Conservation (phyloP, 2,797 vertebrate species). For the Pseudochirops corinnae region DNA sequence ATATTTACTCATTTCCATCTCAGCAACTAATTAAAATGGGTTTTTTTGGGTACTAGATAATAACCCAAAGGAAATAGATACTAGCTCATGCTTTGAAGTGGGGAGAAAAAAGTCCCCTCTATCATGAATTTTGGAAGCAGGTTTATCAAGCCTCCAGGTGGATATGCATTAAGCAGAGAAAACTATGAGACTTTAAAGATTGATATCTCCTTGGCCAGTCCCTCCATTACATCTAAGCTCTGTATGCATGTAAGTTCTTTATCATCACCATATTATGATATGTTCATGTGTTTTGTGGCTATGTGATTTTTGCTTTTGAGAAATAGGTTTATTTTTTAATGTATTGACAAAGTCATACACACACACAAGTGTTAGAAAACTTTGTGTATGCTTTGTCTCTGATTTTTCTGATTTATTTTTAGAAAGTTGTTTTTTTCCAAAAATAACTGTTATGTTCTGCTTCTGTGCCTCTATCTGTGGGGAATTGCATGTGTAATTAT, state of each 20-base stretch:
- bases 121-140: neutral
- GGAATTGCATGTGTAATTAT: neutral
- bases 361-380: neutral
- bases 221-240: neutral
- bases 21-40: neutral
- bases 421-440: conserved; percentile 9
- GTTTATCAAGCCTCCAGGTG: neutral
- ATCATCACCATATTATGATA: neutral
- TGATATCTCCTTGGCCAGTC: neutral
- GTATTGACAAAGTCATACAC: neutral
- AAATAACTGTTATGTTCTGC: conserved; percentile 37
- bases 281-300: neutral
- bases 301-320: neutral
- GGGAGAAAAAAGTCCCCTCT: neutral
- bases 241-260: neutral
- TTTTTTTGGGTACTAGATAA: neutral
- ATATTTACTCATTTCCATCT: neutral
- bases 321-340: neutral
- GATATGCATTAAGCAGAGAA: neutral
- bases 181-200: neutral
- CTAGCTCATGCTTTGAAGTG: neutral
- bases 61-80: neutral
- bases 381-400: conserved; percentile 15
- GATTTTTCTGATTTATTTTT: conserved; percentile 39
- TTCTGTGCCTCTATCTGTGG: neutral